Base-by-base conservation (phyloP, 2,888 invertebrate genomes). In the Rhagonycha lutea region DNA sequence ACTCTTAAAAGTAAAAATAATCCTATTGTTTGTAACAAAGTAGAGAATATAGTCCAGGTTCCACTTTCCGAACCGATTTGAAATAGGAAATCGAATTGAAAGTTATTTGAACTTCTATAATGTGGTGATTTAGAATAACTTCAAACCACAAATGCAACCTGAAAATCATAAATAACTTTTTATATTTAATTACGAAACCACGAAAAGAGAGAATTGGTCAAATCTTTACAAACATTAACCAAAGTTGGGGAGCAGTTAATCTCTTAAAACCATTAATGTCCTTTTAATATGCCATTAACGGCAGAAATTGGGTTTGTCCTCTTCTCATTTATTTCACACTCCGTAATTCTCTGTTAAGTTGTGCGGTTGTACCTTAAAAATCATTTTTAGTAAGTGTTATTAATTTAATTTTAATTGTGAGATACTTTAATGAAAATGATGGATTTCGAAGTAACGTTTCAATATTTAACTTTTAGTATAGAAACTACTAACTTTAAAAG, bases 281-380 rank as follows among this genome's bases (percentile, higher is more conserved):
- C 63, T 65, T 65, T 65, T 65, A 65, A 65, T 65, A 65, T 65
- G 63, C 63, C 63, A 65, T 65, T 65, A 65, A 65, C 63, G 63
- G 18, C 63, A 65, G 63, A 65, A 65, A 65, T 65, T 65, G 63
- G 63, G 63, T 65, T 65, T 65, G 63, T 65, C 63, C 24, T 65
- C 24, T 23, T 24, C 63, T 26, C 63, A 65, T 65, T 65, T 26
- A 65, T 65, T 65, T 65, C 63, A 24, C 63, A 65, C 63, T 26
- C n/a, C 26, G 24, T 23, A 24, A 65, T 26, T 65, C 14, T 62
- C 63, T n/a, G 63, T 47, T 47, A 47, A 47, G 47, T n/a, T n/a
- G n/a, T n/a, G 47, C n/a, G 47, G 47, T n/a, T 65, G 61, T 61
- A 61, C 61, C 61, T 61, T 26, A 7, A 26, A 18, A 26, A 26